Conservation (phyloP, 2,797 vertebrate species). For the Parauchenoglanis punctatus region DNA sequence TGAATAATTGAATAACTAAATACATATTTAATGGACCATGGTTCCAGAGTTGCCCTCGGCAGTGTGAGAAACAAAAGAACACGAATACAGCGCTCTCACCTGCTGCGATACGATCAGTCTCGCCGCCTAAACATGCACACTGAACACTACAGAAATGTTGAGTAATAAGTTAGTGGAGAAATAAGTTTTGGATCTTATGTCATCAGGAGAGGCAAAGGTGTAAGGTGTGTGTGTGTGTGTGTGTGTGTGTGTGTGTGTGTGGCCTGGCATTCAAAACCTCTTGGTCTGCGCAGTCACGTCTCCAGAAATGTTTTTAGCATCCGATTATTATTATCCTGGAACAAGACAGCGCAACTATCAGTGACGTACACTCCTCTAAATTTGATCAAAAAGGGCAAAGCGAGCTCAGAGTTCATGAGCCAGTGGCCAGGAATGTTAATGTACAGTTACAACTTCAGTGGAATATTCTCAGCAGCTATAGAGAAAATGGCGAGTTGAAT, state of each 20-base stretch:
- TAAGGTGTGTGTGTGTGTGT: neutral
- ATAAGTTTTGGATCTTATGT: neutral
- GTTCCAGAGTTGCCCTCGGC: neutral
- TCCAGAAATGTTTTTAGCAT: slow-evolving; percentile 17
- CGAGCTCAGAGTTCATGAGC: neutral
- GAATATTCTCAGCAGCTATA: neutral
- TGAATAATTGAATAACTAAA: slow-evolving; percentile 5
- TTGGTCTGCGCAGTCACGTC: slow-evolving; percentile 16
- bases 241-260: neutral
- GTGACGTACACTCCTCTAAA: slow-evolving; percentile 18
- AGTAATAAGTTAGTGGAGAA: neutral
- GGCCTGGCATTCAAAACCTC: slow-evolving; percentile 7
- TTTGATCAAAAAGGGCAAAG: slow-evolving; percentile 15
- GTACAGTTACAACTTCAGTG: neutral
- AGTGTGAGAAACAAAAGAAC: neutral
- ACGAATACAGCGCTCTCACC: neutral
- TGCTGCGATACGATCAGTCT: neutral
- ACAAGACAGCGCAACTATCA: neutral
- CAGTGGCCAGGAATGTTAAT: neutral
- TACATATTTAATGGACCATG: neutral
- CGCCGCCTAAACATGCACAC: neutral
- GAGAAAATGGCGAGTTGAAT: neutral
- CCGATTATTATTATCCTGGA: slow-evolving; percentile 19
- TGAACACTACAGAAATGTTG: too few relatives aligned
- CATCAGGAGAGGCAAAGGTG: neutral